A percentile compares a stretch with the other conserved stretches of the same genome.
These are phyloP conservation scores for Allobates femoralis DNA, from an alignment of 2,797 vertebrate species.

Conservation along the genomic window DNA sequence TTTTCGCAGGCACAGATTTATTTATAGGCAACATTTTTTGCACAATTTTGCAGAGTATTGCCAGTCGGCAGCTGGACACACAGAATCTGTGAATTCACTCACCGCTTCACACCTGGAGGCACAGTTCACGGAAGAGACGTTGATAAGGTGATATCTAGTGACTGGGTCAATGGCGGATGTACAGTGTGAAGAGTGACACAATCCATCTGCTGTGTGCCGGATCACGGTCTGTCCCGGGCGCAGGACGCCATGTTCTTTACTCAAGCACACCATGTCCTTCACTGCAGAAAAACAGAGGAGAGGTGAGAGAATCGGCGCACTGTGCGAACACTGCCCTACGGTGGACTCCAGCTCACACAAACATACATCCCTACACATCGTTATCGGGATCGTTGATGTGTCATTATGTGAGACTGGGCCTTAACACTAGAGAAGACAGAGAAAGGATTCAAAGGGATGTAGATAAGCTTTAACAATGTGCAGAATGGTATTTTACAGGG, in stretches of 20 bases:
- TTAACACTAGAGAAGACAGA: too few relatives aligned
- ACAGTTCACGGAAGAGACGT: slow-evolving; percentile 83
- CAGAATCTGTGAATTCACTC: slow-evolving; percentile 65
- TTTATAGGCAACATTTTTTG: too few relatives aligned
- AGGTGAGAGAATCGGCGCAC: not conserved
- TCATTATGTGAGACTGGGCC: too few relatives aligned
- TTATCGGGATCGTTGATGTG: too few relatives aligned
- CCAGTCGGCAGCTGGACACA: too few relatives aligned
- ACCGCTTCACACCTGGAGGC: slow-evolving; percentile 86
- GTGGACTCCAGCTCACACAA: too few relatives aligned
- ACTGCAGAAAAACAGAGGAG: slow-evolving; percentile 72
- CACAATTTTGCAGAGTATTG: too few relatives aligned
- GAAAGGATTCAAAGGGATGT: too few relatives aligned
- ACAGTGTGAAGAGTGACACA: slow-evolving; percentile 85
- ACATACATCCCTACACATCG: too few relatives aligned
- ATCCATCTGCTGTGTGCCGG: slow-evolving; percentile 81
- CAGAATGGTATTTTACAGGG: too few relatives aligned
- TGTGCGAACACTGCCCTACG: not conserved
- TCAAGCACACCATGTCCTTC: slow-evolving; percentile 89
- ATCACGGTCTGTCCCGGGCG: slow-evolving; percentile 90
- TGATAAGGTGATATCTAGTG: slow-evolving; percentile 85
- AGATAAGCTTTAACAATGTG: too few relatives aligned
- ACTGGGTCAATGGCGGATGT: slow-evolving; percentile 81
- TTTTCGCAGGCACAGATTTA: too few relatives aligned
- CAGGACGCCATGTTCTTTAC: slow-evolving; percentile 83